Conservation (phyloP, 2,888 invertebrate genomes). For the Oxycera nigricornis region DNA sequence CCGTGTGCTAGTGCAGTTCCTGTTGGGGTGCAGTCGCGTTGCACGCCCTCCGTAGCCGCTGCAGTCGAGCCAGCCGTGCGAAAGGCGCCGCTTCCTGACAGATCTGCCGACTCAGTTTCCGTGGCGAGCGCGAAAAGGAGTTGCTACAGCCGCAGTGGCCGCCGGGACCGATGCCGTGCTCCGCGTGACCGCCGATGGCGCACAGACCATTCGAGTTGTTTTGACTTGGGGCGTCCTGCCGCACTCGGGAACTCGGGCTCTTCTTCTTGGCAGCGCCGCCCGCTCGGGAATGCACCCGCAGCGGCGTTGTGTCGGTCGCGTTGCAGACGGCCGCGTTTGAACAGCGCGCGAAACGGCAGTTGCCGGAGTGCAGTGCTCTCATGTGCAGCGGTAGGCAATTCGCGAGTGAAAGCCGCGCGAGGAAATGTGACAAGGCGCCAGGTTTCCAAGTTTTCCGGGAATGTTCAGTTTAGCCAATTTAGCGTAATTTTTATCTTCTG, state of each 20-base stretch:
- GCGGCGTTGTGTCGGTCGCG: not conserved
- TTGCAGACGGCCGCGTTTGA: conserved; percentile 16
- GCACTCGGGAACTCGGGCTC: not conserved
- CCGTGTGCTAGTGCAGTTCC: not conserved
- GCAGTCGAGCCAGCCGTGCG: too few relatives aligned
- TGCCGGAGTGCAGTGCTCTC: conserved; percentile 16
- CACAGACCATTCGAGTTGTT: not conserved
- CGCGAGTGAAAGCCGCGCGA: not conserved
- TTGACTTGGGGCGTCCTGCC: not conserved
- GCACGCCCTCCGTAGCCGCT: not conserved
- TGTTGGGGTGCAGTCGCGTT: not conserved
- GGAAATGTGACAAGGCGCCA: conserved; percentile 3
- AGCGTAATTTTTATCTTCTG: not conserved
- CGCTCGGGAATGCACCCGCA: conserved; percentile 20
- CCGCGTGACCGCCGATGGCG: not conserved
- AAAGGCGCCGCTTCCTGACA: too few relatives aligned
- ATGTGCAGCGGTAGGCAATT: conserved; percentile 2
- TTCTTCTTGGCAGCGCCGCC: not conserved
- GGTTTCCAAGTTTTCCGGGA: not conserved
- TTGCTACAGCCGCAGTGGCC: conserved; percentile 9
- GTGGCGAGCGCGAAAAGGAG: not conserved
- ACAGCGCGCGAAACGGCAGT: conserved; percentile 8
- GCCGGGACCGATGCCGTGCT: not conserved
- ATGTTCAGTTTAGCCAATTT: not conserved
- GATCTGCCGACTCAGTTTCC: too few relatives aligned